A percentile compares a stretch with the other conserved stretches of the same genome.
phyloP scores from a whole-genome alignment of 2,888 invertebrate genomes.

The Embidobia sp. region DNA sequence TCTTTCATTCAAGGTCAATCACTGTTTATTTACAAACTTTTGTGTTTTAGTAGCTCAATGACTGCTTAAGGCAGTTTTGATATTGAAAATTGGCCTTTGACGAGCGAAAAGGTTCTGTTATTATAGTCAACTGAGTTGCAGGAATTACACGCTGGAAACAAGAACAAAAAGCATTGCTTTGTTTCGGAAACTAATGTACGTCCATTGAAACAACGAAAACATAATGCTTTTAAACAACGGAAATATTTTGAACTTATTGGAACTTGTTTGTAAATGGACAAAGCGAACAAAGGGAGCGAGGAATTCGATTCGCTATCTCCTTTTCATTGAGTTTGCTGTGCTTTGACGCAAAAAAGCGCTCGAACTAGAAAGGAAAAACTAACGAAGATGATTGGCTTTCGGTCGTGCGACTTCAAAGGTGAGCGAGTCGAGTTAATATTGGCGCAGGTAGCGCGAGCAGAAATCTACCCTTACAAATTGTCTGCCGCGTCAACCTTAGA shows the following conservation, averaged over 20 bases:
- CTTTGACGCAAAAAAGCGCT: slow-evolving; percentile 18
- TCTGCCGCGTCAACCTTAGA: slow-evolving; percentile 72
- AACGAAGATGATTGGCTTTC: slow-evolving; percentile 71
- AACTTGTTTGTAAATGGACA: not conserved
- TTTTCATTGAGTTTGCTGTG: not conserved
- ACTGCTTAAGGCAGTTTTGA: too few relatives aligned
- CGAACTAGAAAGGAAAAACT: slow-evolving; percentile 49
- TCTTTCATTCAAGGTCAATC: too few relatives aligned
- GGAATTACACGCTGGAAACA: too few relatives aligned
- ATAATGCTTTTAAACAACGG: not conserved
- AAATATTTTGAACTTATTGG: not conserved
- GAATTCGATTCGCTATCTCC: not conserved
- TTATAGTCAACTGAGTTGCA: too few relatives aligned
- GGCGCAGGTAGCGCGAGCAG: slow-evolving; percentile 65
- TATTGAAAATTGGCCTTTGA: too few relatives aligned
- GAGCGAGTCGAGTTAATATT: slow-evolving; percentile 72
- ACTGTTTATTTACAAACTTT: too few relatives aligned
- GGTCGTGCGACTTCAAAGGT: slow-evolving; percentile 59
- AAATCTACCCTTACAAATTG: slow-evolving; percentile 80
- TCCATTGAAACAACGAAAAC: too few relatives aligned
- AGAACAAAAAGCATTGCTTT: too few relatives aligned
- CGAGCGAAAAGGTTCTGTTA: too few relatives aligned
- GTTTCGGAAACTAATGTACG: too few relatives aligned
- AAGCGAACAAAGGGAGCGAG: not conserved
- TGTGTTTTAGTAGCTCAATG: too few relatives aligned